phyloP scores from a whole-genome alignment of 2,113 vertebrate species.

The Odocoileus virginianus region DNA sequence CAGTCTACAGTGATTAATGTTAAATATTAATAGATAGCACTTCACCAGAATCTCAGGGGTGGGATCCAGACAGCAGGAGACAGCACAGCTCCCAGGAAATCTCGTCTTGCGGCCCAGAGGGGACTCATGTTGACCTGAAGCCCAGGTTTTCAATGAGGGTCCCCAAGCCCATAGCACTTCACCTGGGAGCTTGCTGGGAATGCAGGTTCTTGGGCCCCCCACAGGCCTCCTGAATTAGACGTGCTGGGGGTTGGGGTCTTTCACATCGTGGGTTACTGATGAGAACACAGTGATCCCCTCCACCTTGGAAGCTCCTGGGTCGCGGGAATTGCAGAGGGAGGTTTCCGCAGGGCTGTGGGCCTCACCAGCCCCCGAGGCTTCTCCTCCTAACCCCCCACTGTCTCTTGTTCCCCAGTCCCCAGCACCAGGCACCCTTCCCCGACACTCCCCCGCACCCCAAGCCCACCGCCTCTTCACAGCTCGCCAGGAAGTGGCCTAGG shows the following conservation, averaged over 20 bases:
- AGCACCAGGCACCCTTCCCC: neutral
- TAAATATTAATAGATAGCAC: neutral
- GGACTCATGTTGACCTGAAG: rapidly evolving
- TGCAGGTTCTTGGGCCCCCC: neutral
- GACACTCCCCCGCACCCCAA: neutral
- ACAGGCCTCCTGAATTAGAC: neutral
- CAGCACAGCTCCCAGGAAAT: rapidly evolving
- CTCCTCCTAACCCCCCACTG: neutral
- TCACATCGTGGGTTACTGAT: rapidly evolving
- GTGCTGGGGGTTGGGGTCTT: neutral
- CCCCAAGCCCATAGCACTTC: rapidly evolving
- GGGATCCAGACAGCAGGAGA: neutral
- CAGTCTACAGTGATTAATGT: neutral
- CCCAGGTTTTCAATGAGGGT: neutral
- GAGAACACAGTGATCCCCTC: rapidly evolving
- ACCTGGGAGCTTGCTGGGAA: neutral
- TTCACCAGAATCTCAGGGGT: neutral
- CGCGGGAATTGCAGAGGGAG: rapidly evolving
- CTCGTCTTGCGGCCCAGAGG: rapidly evolving
- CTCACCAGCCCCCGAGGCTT: rapidly evolving
- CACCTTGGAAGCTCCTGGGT: rapidly evolving
- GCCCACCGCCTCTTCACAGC: rapidly evolving
- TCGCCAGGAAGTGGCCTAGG: slow-evolving; percentile 31
- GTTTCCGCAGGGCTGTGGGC: neutral
- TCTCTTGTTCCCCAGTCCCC: slow-evolving; percentile 37